These are phyloP conservation scores for Argyresthia albistria DNA, from an alignment of 2,888 invertebrate species.

Conservation along the genomic window DNA sequence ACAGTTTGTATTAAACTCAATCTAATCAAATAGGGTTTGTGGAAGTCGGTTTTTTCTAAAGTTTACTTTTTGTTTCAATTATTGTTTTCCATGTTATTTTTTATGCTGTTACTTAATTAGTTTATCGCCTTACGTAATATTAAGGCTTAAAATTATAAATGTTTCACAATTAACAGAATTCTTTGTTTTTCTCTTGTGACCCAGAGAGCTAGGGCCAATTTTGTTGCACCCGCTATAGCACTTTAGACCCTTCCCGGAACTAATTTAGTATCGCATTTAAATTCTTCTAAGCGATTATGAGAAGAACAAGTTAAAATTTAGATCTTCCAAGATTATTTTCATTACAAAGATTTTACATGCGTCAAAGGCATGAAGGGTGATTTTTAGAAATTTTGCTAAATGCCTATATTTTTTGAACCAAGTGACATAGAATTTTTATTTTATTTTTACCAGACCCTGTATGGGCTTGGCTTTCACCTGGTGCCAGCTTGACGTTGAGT, in stretches of 20 bases:
- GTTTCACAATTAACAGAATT: conserved; percentile 10
- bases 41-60: too few relatives aligned
- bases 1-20: too few relatives aligned
- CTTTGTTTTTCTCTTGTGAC: conserved; percentile 9
- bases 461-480: too few relatives aligned
- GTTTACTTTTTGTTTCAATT: too few relatives aligned
- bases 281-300: conserved; percentile 7
- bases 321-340: conserved; percentile 7
- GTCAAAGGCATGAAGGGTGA: too few relatives aligned
- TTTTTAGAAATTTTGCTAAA: too few relatives aligned
- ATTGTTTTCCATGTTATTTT: conserved; percentile 5
- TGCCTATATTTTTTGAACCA: too few relatives aligned
- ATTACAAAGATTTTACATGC: conserved; percentile 10
- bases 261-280: conserved; percentile 2
- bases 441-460: too few relatives aligned
- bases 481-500: too few relatives aligned
- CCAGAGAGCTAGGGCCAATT: conserved; percentile 12
- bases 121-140: conserved; percentile 3
- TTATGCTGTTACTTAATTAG: neutral
- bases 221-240: conserved; percentile 7
- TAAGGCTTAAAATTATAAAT: conserved; percentile 7
- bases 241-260: conserved; percentile 5
- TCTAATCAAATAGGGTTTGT: too few relatives aligned
- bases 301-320: conserved; percentile 10
- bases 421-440: too few relatives aligned